These are phyloP conservation scores for Contarinia nasturtii DNA, from an alignment of 1,140 invertebrate genomes.

Conservation along the genomic window DNA sequence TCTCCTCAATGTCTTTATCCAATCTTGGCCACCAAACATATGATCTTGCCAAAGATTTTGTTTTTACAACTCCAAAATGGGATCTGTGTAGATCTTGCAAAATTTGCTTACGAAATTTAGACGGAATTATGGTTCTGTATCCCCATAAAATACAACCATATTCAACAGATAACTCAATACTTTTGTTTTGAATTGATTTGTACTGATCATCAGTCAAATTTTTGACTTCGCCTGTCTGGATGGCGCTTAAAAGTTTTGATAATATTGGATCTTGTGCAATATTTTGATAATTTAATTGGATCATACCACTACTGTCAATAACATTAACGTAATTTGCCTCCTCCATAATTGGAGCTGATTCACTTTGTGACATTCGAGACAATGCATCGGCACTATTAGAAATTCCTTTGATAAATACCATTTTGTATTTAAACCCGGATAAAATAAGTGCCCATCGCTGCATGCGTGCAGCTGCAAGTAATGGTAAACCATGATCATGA, in stretches of 20 bases:
- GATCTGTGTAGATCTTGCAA: slow-evolving; percentile 18
- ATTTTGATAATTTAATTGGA: no score
- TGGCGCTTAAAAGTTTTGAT: no score
- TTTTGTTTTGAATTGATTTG: no score
- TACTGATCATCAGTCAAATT: no score
- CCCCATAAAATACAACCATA: slow-evolving; percentile 8
- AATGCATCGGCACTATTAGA: slow-evolving; percentile 13
- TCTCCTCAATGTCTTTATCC: slow-evolving; percentile 17
- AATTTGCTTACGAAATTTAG: slow-evolving; percentile 8
- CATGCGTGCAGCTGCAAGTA: slow-evolving; percentile 12
- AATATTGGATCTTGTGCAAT: no score
- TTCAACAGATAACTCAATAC: not conserved
- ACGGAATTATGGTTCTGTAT: slow-evolving; percentile 16
- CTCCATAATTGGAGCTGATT: no score
- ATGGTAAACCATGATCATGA: slow-evolving; percentile 14
- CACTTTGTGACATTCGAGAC: slow-evolving; percentile 11
- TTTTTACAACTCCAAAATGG: slow-evolving; percentile 21
- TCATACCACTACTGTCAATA: no score
- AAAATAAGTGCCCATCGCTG: slow-evolving; percentile 16
- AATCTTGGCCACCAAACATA: slow-evolving; percentile 23
- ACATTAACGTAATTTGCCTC: no score
- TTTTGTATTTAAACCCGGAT: slow-evolving; percentile 10
- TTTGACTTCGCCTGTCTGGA: no score
- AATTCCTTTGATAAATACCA: slow-evolving; percentile 11
- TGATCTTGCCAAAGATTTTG: slow-evolving; percentile 21